Percentiles rank a stretch among this genome's conserved stretches.
phyloP scores from a whole-genome alignment of 1,140 invertebrate genomes.

The Pachyrhynchus sulphureomaculatus region DNA sequence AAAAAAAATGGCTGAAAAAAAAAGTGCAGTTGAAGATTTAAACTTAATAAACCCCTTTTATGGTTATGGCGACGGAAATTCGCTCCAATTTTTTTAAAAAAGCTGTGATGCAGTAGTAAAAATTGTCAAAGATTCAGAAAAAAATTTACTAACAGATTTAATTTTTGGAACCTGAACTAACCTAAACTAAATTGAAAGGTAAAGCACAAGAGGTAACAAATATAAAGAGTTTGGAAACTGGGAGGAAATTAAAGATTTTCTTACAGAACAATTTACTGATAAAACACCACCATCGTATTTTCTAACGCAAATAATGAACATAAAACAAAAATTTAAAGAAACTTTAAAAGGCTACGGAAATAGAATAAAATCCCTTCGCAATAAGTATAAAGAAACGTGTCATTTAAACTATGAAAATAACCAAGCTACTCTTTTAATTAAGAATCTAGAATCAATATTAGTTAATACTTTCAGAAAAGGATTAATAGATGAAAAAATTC shows the following conservation, averaged over 20 bases:
- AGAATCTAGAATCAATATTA: constrained; percentile 4
- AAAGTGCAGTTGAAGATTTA: not conserved
- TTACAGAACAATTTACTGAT: constrained; percentile 4
- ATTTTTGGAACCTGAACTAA: no score
- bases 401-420: not conserved
- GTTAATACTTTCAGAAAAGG: constrained; percentile 10
- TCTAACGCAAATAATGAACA: constrained; percentile 4
- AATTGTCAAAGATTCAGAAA: constrained; percentile 1
- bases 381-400: constrained; percentile 3
- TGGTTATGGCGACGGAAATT: constrained; percentile 5
- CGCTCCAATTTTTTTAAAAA: constrained; percentile 5
- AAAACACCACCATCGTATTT: not conserved
- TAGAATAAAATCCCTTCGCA: not conserved
- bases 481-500: constrained; percentile 1
- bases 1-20: not conserved
- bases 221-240: constrained; percentile 6
- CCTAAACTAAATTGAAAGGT: not conserved
- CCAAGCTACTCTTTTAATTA: not conserved
- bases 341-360: not conserved
- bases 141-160: not conserved
- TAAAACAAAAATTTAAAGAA: not conserved
- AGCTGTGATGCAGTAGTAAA: constrained; percentile 1
- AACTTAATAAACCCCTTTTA: not conserved
- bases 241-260: constrained; percentile 12
- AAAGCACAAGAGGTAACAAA: not conserved